Evolutionary conservation across 1,140 invertebrate genomes (phyloP), one percentile per base, ranked within the genome.

Genomic region (Frieseomelitta varia): DNA sequence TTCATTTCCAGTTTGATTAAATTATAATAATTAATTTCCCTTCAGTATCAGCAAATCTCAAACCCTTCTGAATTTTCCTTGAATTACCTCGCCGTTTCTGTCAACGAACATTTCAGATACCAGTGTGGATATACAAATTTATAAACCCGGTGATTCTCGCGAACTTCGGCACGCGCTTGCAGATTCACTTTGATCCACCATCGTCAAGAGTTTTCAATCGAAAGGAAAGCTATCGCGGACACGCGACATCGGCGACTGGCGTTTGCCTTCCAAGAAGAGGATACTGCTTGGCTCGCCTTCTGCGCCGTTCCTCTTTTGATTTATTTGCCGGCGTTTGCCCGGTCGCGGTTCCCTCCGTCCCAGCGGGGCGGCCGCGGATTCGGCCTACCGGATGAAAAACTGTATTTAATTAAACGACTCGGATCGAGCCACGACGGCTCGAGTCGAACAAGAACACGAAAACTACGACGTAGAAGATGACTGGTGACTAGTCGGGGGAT

Each of bases 321-420:
- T 93, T 92, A 93, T 93, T 90, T 83, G 89, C 81, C 79, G 81
- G 79, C 55, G 68, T n/a, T n/a, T 27, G 21, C 8, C 47, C 21
- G 61, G 8, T 67, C 61, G 74, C 82, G 68, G 79, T 81, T 65
- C 34, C 69, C 84, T 73, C 24, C 79, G 79, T 80, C 86, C 79
- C 90, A 80, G 86, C 88, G 83, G 84, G 81, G 61, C 76, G 81
- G 65, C 76, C 85, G 81, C 65, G 81, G 73, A 87, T 88, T 87
- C 85, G 79, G 82, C 69, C 69, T 73, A 72, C 55, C 81, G 80
- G 58, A 79, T 87, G 92, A 93, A 93, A 93, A 93, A 92, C 88
- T 87, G 90, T 91, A 93, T 93, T 93, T 90, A 92, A 94, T 94
- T 93, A 92, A 92, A 90, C 82, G 82, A 83, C 73, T 72, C 81